These are phyloP conservation scores for Neoarius graeffei DNA, from an alignment of 2,113 vertebrate genomes.

Conservation along the genomic window DNA sequence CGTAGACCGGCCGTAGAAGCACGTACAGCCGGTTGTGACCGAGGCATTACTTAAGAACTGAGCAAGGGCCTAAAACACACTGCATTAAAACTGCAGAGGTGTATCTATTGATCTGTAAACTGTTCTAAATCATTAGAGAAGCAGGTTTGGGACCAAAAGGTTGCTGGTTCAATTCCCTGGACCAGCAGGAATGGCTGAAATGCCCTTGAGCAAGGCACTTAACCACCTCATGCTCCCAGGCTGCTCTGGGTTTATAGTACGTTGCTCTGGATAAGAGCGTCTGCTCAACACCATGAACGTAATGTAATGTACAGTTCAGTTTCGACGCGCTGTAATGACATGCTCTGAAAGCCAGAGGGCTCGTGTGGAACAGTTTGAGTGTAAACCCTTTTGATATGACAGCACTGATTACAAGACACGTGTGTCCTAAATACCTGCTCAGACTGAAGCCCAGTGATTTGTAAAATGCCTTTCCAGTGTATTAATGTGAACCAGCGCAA, in stretches of 20 bases:
- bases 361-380: not conserved
- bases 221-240: no score
- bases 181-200: no score
- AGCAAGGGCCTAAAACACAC: not conserved
- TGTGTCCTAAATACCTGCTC: not conserved
- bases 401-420: not conserved
- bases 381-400: not conserved
- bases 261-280: no score
- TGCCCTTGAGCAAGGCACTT: no score
- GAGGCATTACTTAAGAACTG: no score
- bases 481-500: not conserved
- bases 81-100: not conserved
- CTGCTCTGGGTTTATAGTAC: no score
- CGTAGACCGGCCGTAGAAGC: no score
- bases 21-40: no score
- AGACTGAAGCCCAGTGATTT: not conserved
- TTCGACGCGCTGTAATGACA: constrained; percentile 1
- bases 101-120: not conserved
- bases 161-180: no score
- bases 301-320: not conserved
- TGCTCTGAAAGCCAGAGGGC: constrained; percentile 18
- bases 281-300: no score
- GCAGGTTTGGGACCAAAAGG: no score
- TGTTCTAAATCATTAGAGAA: not conserved
- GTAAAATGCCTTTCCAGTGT: not conserved